Evolutionary conservation across 35 echinoderm and acorn worm genomes (phyloP).

Genomic region (Chiridota heheva): DNA sequence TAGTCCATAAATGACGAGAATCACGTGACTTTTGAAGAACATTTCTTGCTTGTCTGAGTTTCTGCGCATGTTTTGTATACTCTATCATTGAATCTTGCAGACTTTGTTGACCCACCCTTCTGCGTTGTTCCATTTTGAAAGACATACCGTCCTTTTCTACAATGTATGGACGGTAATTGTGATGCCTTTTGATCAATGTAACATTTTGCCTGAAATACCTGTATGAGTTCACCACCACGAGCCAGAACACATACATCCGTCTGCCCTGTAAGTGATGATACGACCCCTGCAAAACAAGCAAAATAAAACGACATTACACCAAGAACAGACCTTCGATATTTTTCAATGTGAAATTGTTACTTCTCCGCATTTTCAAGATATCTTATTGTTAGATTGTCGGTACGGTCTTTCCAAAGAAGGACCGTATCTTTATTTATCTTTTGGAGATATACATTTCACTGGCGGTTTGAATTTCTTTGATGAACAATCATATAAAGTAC

Average conservation of each 20-base stretch:
- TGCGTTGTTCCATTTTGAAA: neutral
- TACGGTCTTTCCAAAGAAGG: too few relatives aligned
- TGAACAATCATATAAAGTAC: too few relatives aligned
- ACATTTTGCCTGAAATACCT: neutral
- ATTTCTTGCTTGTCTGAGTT: slow-evolving; percentile 35
- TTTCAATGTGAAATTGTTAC: too few relatives aligned
- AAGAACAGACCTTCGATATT: too few relatives aligned
- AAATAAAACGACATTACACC: too few relatives aligned
- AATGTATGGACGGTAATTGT: neutral
- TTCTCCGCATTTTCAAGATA: too few relatives aligned
- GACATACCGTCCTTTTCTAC: neutral
- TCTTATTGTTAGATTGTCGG: too few relatives aligned
- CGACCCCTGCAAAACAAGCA: too few relatives aligned
- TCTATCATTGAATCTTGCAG: slow-evolving; percentile 46
- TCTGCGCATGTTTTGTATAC: slow-evolving; percentile 47
- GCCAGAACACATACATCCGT: neutral
- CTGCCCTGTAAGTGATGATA: too few relatives aligned
- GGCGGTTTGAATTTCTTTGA: too few relatives aligned
- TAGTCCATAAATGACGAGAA: slow-evolving; percentile 10
- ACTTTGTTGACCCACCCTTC: neutral
- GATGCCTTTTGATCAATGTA: neutral
- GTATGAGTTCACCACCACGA: neutral
- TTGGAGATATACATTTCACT: too few relatives aligned
- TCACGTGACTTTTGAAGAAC: slow-evolving; percentile 33
- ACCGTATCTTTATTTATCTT: too few relatives aligned